A percentile compares a stretch with the other conserved stretches of the same genome.
These are phyloP conservation scores for Argyrosomus regius DNA, from an alignment of 2,797 vertebrate genomes.

Conservation along the genomic window DNA sequence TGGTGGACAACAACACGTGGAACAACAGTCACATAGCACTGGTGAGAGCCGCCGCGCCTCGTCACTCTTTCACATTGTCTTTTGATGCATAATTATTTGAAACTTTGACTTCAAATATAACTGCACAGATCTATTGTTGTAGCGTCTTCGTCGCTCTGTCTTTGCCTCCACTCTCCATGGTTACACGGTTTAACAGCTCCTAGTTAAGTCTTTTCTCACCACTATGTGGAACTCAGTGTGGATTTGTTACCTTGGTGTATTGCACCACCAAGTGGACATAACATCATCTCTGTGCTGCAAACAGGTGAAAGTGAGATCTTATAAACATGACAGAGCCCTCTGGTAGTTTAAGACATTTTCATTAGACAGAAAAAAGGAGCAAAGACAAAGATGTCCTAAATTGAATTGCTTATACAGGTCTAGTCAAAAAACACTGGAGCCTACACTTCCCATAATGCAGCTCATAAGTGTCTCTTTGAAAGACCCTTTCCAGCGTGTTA, in stretches of 20 bases:
- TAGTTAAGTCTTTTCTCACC: not conserved
- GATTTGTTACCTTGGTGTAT: slow-evolving; percentile 11
- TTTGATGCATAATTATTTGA: not conserved
- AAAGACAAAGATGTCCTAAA: not conserved
- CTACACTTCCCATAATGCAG: not conserved
- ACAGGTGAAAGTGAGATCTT: not conserved
- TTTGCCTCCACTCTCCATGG: not conserved
- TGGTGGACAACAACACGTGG: slow-evolving; percentile 98
- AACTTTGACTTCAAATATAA: not conserved
- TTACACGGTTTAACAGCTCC: not conserved
- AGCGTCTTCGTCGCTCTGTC: not conserved
- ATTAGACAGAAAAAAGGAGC: not conserved
- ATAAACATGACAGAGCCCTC: not conserved
- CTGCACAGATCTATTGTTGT: not conserved
- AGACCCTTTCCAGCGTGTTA: not conserved
- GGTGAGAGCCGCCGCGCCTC: slow-evolving; percentile 82
- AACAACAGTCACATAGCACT: slow-evolving; percentile 98
- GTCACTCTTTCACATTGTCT: not conserved
- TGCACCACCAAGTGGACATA: slow-evolving; percentile 49
- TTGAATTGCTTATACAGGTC: not conserved
- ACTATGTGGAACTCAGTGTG: not conserved
- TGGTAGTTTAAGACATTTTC: not conserved
- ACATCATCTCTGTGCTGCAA: not conserved
- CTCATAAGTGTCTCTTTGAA: not conserved
- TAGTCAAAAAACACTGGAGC: not conserved